phyloP scores from a whole-genome alignment of 2,113 vertebrate species.

The Equus przewalskii region DNA sequence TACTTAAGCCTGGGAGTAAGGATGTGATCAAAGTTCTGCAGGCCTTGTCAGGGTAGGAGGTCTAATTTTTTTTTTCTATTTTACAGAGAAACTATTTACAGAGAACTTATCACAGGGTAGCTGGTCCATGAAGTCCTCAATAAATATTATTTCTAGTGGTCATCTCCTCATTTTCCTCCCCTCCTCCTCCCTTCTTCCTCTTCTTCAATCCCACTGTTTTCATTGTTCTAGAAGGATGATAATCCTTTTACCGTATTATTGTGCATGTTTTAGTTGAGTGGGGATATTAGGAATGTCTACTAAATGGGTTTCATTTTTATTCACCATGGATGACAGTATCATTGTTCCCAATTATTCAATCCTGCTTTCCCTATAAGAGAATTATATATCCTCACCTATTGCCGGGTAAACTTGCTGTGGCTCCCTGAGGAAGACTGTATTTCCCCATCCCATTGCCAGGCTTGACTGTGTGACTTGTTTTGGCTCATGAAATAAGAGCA shows the following conservation, averaged over 20 bases:
- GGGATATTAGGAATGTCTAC: not conserved
- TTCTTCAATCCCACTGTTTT: not conserved
- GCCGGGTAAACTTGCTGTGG: constrained; percentile 11
- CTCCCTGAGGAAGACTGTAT: not conserved
- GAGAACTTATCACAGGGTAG: constrained; percentile 25
- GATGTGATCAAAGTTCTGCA: constrained; percentile 48
- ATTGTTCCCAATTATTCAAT: constrained; percentile 5
- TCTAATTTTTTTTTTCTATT: constrained; percentile 3
- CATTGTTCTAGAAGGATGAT: constrained; percentile 25
- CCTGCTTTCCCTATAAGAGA: not conserved
- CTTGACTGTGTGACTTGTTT: constrained; percentile 1
- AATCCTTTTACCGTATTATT: constrained; percentile 17
- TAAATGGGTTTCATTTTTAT: constrained; percentile 29
- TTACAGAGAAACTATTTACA: constrained; percentile 40
- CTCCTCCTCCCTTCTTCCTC: not conserved
- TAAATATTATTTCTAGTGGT: not conserved
- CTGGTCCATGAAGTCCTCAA: not conserved
- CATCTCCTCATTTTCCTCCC: not conserved
- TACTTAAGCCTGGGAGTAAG: constrained; percentile 41
- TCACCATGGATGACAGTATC: not conserved
- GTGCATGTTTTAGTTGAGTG: constrained; percentile 42
- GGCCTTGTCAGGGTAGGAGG: not conserved
- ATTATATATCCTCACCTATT: not conserved
- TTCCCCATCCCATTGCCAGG: constrained; percentile 11
- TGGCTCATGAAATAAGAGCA: not conserved